phyloP scores from a whole-genome alignment of 2,113 vertebrate species.

The Petroica traversi region DNA sequence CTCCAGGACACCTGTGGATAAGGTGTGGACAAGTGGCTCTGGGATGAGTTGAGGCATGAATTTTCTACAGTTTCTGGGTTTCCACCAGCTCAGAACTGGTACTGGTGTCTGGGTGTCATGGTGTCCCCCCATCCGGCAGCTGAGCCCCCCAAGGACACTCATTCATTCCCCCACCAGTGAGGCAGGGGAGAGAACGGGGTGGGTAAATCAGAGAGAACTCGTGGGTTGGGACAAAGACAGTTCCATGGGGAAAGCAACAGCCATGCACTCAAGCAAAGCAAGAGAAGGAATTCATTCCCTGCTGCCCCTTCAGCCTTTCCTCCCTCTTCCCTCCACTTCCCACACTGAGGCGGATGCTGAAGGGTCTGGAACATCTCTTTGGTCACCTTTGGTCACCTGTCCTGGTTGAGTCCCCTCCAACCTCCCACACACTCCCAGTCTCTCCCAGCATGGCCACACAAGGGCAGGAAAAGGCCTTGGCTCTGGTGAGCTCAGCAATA shows the following conservation, averaged over 20 bases:
- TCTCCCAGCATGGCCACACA: background rate
- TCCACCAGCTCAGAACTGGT: background rate
- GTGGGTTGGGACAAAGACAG: accelerated
- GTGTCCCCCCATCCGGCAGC: background rate
- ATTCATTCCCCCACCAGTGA: accelerated
- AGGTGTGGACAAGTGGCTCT: background rate
- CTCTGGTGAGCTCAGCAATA: background rate
- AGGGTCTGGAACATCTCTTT: accelerated
- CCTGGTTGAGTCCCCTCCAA: background rate
- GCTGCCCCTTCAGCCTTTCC: background rate
- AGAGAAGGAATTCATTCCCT: background rate
- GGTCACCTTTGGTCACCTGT: background rate
- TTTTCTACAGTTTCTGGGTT: background rate
- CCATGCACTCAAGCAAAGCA: accelerated
- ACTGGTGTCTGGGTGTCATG: background rate
- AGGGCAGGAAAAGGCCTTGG: background rate
- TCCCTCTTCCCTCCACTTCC: background rate
- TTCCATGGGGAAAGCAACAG: no score
- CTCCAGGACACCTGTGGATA: background rate
- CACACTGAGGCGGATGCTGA: accelerated
- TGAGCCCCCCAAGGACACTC: background rate
- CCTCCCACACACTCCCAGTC: background rate
- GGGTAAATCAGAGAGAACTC: accelerated
- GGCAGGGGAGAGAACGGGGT: background rate
- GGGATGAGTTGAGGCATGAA: background rate